A percentile compares a stretch with the other conserved stretches of the same genome.
Conservation (phyloP, 2,113 vertebrate species). For the Alexandromys fortis region DNA sequence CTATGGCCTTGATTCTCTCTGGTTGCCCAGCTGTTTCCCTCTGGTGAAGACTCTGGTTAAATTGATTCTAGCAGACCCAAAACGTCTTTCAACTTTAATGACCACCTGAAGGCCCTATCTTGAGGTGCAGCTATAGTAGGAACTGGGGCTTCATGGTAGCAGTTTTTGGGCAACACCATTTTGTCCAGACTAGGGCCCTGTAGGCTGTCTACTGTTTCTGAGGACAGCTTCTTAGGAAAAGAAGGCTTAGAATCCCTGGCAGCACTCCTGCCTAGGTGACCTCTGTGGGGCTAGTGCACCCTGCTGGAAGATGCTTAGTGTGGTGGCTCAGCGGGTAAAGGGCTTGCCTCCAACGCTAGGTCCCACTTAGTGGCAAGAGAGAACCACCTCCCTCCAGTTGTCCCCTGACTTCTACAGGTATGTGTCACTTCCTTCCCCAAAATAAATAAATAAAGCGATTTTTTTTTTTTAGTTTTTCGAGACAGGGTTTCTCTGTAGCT, state of each 20-base stretch:
- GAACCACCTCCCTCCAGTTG: neutral
- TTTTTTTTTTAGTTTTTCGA: too few relatives aligned
- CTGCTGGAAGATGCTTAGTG: neutral
- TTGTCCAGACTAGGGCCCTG: neutral
- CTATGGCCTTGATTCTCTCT: neutral
- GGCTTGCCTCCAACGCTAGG: neutral
- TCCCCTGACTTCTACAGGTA: neutral
- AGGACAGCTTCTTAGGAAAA: neutral
- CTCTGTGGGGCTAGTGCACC: too few relatives aligned
- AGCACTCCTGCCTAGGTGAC: neutral
- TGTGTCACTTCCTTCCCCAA: neutral
- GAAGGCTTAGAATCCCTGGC: neutral
- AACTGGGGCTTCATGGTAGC: neutral
- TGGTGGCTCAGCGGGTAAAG: neutral
- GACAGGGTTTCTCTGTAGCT: too few relatives aligned
- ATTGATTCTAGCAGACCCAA: neutral
- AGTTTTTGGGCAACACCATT: neutral
- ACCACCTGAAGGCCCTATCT: neutral
- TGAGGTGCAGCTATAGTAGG: neutral
- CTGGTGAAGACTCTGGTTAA: neutral
- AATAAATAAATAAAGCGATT: neutral
- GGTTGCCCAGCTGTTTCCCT: neutral
- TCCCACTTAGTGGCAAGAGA: neutral
- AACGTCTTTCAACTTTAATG: neutral
- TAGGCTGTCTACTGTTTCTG: neutral